Base-by-base conservation (phyloP, 2,888 invertebrate genomes). In the Mesorhabditis spiculigera region DNA sequence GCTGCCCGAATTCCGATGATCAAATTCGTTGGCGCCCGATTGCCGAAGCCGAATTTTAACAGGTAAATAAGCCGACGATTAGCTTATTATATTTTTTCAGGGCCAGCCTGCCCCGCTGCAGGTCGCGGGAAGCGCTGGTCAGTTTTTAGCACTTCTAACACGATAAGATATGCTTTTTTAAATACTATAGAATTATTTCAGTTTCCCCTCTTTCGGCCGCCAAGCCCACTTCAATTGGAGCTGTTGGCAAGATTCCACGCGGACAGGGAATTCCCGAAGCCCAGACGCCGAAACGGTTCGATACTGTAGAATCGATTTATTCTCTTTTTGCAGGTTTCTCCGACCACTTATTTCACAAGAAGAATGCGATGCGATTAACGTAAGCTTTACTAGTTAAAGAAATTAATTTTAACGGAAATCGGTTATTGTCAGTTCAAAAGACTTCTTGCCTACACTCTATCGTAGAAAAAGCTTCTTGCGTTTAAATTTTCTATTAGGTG, bases 1-100 rank as follows among this genome's bases (percentile, higher is more conserved):
- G 71, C 75, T n/a, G 73, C 72, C 28, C 79, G 83, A 42, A 75
- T 77, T 67, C 85, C 85, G 28, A 70, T 81, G 73, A 85, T 85
- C 75, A 84, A 85, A 69, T 85, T 85, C 77, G 63, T 85, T 63
- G 84, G 84, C 45, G 78, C 80, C 41, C 82, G 82, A 58, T 73
- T 78, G 44, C 84, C 84, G 5, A 80, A 81, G 44, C 83, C 84
- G 63, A 73, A 81, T 65, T 83, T 75, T 69, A 75, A 75, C 66
- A 67, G 72, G 58, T 75, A 62, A 43, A n/a, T 13, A 50, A 50
- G n/a, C n/a, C 10, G n/a, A 50, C n/a, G 58, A 50, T 50, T 50
- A 10, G 58, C 44, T 74, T 8, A 58, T 45, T 45, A 28, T 4
- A 16, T 8, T 10, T 13, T 73, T 74, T 66, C 70, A 75, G 76